Evolutionary conservation across 2,797 vertebrate species (phyloP), one percentile per base, ranked within the genome.

Genomic region (Syngnathus acus): DNA sequence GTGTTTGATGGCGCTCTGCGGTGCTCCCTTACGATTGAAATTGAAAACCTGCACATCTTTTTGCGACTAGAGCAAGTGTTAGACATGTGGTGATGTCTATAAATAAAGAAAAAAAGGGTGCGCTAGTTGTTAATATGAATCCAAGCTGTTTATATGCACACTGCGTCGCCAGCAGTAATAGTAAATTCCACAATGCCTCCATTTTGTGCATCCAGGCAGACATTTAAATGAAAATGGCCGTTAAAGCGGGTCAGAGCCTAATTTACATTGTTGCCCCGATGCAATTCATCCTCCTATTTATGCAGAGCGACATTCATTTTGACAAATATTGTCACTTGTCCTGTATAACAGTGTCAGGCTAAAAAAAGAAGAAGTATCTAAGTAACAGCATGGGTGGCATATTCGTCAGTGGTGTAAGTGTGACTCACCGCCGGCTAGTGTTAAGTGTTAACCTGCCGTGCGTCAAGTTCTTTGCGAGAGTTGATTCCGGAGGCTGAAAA

Each of bases 311-410:
- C 48, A 21, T 51, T 51, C 54, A 57, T 57, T 37, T 32, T 13
- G 26, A 57, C 54, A 37, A 55, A 57, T 69, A 75, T 57, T 57
- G 16, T 57, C 26, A 16, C 21, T 14, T 5, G 10, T 23, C 53
- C n/a, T 17, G 26, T 37, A 57, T 54, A 55, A 57, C 16, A 7
- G 54, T 57, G 54, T 57, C 54, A 57, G 13, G 23, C 54, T 14
- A 54, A 54, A 54, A 54, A 23, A 32, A 32, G 14, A 53, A 50
- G 10, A 23, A 11, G 23, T 21, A 57, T 57, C 37, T 57, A 57
- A 57, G 14, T 57, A 51, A 32, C 54, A 57, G 37, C 23, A 57
- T 26, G 54, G 54, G 54, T 32, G 54, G 54, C 54, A 32, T 6
- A 57, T 57, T 57, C 26, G 14, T 37, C 23, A 32, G 26, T 3